Base-by-base conservation (phyloP, 2,888 invertebrate species). In the Theretra japonica region DNA sequence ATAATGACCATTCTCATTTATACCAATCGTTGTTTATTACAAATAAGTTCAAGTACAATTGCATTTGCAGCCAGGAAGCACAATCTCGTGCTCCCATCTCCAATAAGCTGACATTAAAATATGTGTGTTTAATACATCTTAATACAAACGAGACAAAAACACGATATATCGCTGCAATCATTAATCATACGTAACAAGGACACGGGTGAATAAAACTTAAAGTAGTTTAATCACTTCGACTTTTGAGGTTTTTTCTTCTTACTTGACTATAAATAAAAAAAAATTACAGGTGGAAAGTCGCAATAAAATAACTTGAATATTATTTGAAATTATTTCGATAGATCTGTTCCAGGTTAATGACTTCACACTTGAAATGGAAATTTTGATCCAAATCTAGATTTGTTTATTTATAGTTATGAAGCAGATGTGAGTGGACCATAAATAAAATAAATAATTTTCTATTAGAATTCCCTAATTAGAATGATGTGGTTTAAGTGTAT, bases 111-210 rank as follows among this genome's bases (percentile, higher is more conserved):
- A 23, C 21, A 23, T 48, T 48, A 48, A 23, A 41, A 65, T 48
- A 65, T 48, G 23, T 28, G 21, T 65, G n/a, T 41, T 65, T 48
- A 7, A 65, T 65, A 17, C 23, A 23, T 4, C 23, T 65, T 48
- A 65, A 48, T 17, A 41, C 23, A 11, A 48, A 48, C 41, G 23
- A 23, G 48, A 65, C 65, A 65, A 65, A 65, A 65, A 65, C 28
- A 19, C 17, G 65, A 23, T 23, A 15, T 23, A 41, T 65, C 62
- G 62, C 1, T 41, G 41, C 62, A 41, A 6, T 48, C 41, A 65
- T 65, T 65, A 65, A 65, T 65, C 65, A 48, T 48, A 41, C 1
- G 17, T 65, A 48, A 65, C 65, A 65, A 65, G 65, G 65, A 65
- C 65, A 48, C 15, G 48, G 19, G 62, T 48, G 48, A 62, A 62